Conservation (phyloP, 64 coral and sea anemone genomes). For the Cladopsammia gracilis region DNA sequence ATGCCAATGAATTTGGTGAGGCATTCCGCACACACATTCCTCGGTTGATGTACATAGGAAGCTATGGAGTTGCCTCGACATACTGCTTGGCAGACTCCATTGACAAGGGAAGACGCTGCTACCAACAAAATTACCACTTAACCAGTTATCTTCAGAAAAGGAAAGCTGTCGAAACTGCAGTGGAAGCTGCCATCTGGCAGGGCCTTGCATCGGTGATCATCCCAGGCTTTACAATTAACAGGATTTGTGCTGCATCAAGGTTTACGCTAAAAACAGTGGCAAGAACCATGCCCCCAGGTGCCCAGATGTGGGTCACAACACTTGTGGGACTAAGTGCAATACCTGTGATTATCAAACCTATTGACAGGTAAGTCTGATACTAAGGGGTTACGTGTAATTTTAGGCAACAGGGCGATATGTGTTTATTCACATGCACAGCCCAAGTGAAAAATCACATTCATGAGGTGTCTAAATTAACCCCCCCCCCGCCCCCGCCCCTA, state of each 20-base stretch:
- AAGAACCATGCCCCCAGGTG: constrained; percentile 44
- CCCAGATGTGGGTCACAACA: constrained; percentile 90
- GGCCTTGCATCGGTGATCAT: constrained; percentile 96
- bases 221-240: constrained; percentile 98
- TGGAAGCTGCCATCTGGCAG: constrained; percentile 95
- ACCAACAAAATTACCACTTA: constrained; percentile 61
- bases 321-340: constrained; percentile 80
- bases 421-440: neutral
- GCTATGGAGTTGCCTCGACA: constrained; percentile 86
- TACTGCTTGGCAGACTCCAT: constrained; percentile 92
- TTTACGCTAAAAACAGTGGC: constrained; percentile 63
- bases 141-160: constrained; percentile 12
- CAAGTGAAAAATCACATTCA: too few relatives aligned
- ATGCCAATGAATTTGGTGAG: constrained; percentile 97
- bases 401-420: neutral
- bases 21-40: constrained; percentile 95
- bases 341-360: constrained; percentile 96
- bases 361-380: constrained; percentile 78
- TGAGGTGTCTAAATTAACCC: too few relatives aligned
- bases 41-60: constrained; percentile 79
- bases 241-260: constrained; percentile 82
- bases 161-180: constrained; percentile 66
- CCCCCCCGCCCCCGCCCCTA: too few relatives aligned
- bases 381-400: neutral
- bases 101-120: constrained; percentile 77